These are phyloP conservation scores for Ischnura elegans DNA, from an alignment of 2,888 invertebrate species.

Conservation along the genomic window DNA sequence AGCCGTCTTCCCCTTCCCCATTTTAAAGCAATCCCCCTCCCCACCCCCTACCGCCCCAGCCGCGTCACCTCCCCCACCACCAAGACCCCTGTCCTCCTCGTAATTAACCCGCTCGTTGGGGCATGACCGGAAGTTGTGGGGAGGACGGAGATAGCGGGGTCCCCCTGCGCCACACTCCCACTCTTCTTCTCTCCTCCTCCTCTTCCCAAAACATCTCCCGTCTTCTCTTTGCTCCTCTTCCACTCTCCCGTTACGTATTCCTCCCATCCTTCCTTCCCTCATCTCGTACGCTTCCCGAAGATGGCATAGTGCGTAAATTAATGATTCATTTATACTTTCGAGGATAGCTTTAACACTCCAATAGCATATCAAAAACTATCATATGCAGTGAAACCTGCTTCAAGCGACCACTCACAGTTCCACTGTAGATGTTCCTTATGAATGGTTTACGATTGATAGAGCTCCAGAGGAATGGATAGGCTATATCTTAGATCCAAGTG, in stretches of 20 bases:
- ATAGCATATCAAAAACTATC: too few species aligned
- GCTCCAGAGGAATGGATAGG: too few species aligned
- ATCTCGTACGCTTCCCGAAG: too few species aligned
- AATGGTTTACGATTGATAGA: too few species aligned
- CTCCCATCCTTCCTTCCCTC: background rate
- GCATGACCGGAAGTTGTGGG: slow-evolving; percentile 66
- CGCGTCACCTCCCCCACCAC: background rate
- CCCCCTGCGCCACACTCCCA: slow-evolving; percentile 45
- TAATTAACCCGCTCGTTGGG: slow-evolving; percentile 63
- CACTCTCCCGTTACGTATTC: background rate
- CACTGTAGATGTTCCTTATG: too few species aligned
- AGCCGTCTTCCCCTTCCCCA: background rate
- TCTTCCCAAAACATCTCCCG: background rate
- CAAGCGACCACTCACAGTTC: too few species aligned
- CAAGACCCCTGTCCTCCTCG: slow-evolving; percentile 38
- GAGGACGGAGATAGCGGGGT: slow-evolving; percentile 49
- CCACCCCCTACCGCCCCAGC: background rate
- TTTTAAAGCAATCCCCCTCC: background rate
- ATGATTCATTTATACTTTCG: too few species aligned
- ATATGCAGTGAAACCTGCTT: too few species aligned
- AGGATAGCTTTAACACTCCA: too few species aligned
- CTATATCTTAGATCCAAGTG: too few species aligned
- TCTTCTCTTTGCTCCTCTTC: background rate
- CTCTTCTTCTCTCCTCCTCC: background rate
- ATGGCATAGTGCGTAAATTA: too few species aligned